These are phyloP conservation scores for Eupithecia subfuscata DNA, from an alignment of 2,888 invertebrate genomes.

Conservation along the genomic window DNA sequence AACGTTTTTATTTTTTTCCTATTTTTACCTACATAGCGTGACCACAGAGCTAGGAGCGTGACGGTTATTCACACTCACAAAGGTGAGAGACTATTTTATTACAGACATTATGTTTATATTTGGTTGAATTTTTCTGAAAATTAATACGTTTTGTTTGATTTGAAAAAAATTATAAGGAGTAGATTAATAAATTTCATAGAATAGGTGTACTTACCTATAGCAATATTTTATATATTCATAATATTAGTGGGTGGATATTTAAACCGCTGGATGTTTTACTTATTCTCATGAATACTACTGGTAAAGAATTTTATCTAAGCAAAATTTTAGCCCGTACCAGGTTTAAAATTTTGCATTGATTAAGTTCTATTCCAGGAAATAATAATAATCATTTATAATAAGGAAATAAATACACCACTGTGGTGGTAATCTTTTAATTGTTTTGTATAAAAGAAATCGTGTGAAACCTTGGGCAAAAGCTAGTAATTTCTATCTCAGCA, in stretches of 20 bases:
- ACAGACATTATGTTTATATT: too few species aligned
- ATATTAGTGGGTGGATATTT: background rate
- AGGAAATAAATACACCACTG: background rate
- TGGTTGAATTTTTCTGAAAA: too few species aligned
- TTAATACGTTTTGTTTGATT: too few species aligned
- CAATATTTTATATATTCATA: too few species aligned
- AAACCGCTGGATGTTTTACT: background rate
- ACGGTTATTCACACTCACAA: constrained; percentile 1
- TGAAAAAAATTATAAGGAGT: too few species aligned
- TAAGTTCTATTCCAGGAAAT: background rate
- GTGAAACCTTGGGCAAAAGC: background rate
- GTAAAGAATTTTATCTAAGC: background rate
- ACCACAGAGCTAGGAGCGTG: background rate
- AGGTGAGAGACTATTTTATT: background rate
- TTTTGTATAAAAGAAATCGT: background rate
- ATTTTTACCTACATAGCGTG: background rate
- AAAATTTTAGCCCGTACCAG: background rate
- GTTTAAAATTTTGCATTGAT: background rate
- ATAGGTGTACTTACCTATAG: too few species aligned
- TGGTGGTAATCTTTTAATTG: background rate
- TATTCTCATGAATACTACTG: background rate
- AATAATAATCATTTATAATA: too few species aligned
- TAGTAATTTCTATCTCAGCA: background rate
- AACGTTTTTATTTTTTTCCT: background rate
- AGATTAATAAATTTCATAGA: too few species aligned